These are phyloP conservation scores for Galago senegalensis DNA, from an alignment of 2,797 vertebrate genomes.

Conservation along the genomic window DNA sequence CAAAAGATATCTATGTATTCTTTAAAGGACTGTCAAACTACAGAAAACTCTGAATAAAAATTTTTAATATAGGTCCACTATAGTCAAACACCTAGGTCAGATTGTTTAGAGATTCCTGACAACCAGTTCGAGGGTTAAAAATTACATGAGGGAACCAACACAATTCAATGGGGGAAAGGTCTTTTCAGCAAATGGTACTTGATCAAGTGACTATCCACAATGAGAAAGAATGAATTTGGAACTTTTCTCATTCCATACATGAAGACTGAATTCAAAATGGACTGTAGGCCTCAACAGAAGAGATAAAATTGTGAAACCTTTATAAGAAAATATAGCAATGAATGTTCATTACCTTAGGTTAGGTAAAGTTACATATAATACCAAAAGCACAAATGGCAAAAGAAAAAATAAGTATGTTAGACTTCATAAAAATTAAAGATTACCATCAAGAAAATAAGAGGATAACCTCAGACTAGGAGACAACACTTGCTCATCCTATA, in stretches of 20 bases:
- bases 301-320: background rate
- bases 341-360: background rate
- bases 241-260: background rate
- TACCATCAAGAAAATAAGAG: constrained; percentile 7
- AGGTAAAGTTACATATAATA: background rate
- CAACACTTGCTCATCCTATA: background rate
- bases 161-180: background rate
- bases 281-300: background rate
- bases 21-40: constrained; percentile 27
- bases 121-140: background rate
- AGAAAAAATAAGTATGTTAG: background rate
- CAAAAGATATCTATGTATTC: background rate
- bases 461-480: background rate
- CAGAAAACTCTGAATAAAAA: background rate
- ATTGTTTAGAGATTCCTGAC: background rate
- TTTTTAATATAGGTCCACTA: background rate
- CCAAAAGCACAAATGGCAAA: background rate
- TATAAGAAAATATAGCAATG: background rate
- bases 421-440: constrained; percentile 16
- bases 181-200: constrained; percentile 10
- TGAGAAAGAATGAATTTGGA: background rate
- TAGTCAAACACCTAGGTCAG: background rate
- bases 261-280: constrained; percentile 43
- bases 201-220: background rate
- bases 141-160: background rate